Conservation (phyloP, 1,140 invertebrate genomes). For the Pseudomyrmex gracilis region DNA sequence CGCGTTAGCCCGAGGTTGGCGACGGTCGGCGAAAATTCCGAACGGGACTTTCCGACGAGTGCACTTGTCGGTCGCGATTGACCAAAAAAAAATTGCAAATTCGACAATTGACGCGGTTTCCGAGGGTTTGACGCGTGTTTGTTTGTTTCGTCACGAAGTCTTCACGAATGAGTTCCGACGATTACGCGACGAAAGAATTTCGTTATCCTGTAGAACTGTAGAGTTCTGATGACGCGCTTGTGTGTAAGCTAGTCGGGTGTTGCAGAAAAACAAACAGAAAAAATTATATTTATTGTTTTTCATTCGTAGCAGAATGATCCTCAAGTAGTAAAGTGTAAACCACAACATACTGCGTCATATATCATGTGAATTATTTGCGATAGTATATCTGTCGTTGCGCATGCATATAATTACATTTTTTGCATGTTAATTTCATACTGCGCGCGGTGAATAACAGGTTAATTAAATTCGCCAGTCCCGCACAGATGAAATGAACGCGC, state of each 20-base stretch:
- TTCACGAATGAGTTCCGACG: not conserved
- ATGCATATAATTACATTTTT: conserved; percentile 25
- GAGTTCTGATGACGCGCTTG: not conserved
- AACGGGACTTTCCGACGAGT: conserved; percentile 37
- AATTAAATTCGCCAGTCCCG: conserved; percentile 43
- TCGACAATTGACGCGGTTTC: not conserved
- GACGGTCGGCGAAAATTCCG: conserved; percentile 62
- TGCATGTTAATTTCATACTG: conserved; percentile 25
- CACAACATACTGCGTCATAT: conserved; percentile 28
- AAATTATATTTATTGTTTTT: conserved; percentile 10
- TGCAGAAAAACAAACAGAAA: not conserved
- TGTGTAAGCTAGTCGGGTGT: not conserved
- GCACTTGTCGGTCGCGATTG: conserved; percentile 39
- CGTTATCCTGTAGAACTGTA: not conserved
- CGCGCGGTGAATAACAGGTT: conserved; percentile 23
- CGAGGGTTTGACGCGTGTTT: conserved; percentile 1
- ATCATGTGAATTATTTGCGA: not conserved
- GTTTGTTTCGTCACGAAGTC: conserved; percentile 34
- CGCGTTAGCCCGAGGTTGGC: conserved; percentile 46
- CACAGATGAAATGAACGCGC: not conserved
- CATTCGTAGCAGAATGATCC: not conserved
- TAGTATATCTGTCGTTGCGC: not conserved
- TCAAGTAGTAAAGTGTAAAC: not conserved
- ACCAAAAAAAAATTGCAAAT: conserved; percentile 17
- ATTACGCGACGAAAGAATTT: conserved; percentile 43